Evolutionary conservation across 2,113 vertebrate genomes (phyloP).

Genomic region (Platycercus adscitus): DNA sequence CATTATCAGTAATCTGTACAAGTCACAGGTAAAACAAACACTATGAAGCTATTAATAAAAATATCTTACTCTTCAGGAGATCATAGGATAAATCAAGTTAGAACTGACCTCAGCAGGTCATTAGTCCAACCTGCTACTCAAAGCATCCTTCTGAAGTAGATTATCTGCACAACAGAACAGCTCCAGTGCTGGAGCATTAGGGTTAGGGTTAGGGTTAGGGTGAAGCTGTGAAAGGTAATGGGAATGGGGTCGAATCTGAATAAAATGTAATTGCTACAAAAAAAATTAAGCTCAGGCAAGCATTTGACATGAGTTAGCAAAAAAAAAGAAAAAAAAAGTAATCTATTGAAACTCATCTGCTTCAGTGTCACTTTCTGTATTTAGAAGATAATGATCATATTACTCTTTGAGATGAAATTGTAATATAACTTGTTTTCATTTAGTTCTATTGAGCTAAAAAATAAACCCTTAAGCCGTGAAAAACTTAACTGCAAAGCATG

Average conservation of each 20-base stretch:
- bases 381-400: background rate
- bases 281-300: background rate
- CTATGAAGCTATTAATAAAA: background rate
- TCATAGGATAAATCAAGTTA: background rate
- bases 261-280: background rate
- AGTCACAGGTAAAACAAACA: background rate
- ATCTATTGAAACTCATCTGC: background rate
- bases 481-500: background rate
- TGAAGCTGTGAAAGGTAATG: background rate
- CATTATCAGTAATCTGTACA: background rate
- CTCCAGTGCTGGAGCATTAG: fast-evolving
- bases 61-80: background rate
- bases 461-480: background rate
- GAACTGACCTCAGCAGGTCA: background rate
- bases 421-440: background rate
- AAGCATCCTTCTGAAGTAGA: background rate
- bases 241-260: background rate
- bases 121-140: background rate
- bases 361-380: background rate
- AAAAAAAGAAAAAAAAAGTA: background rate
- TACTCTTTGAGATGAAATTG: background rate
- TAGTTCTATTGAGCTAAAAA: background rate
- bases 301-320: background rate
- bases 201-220: too few species aligned
- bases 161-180: background rate